Conservation (phyloP, 1,140 invertebrate species). For the Caerostris darwini region DNA sequence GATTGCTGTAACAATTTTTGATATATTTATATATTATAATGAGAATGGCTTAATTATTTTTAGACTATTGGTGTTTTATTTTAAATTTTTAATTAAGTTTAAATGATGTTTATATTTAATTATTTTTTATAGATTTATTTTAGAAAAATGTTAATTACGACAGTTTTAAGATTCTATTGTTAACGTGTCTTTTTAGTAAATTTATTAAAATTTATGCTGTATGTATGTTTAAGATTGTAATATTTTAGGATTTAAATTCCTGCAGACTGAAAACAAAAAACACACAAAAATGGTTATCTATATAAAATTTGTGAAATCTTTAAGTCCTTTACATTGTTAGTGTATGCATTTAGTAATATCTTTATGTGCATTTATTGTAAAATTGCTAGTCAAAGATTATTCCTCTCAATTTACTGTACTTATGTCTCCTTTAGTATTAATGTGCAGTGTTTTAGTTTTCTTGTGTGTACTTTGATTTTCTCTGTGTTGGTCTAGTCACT, state of each 20-base stretch:
- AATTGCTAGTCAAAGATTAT: conserved; percentile 30
- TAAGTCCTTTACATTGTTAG: not conserved
- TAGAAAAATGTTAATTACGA: too few relatives aligned
- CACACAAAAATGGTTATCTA: not conserved
- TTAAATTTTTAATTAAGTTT: too few relatives aligned
- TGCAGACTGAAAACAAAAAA: not conserved
- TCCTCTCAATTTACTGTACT: conserved; percentile 36
- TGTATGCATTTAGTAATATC: conserved; percentile 19
- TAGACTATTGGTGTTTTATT: too few relatives aligned
- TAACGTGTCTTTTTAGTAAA: not conserved
- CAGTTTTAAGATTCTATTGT: not conserved
- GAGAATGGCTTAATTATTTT: too few relatives aligned
- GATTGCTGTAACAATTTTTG: too few relatives aligned
- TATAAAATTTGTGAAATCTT: not conserved
- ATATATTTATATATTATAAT: too few relatives aligned
- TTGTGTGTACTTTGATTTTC: not conserved
- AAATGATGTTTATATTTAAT: too few relatives aligned
- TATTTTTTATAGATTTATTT: too few relatives aligned
- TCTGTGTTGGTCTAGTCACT: conserved; percentile 42
- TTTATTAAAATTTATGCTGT: not conserved
- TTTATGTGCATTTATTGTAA: conserved; percentile 50
- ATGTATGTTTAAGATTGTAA: not conserved
- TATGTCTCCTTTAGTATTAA: conserved; percentile 12
- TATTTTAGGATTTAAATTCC: not conserved
- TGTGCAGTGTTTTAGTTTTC: conserved; percentile 34